A percentile compares a stretch with the other conserved stretches of the same genome.
Evolutionary conservation across 1,140 invertebrate genomes (phyloP).

Genomic region (Nasonia giraulti): DNA sequence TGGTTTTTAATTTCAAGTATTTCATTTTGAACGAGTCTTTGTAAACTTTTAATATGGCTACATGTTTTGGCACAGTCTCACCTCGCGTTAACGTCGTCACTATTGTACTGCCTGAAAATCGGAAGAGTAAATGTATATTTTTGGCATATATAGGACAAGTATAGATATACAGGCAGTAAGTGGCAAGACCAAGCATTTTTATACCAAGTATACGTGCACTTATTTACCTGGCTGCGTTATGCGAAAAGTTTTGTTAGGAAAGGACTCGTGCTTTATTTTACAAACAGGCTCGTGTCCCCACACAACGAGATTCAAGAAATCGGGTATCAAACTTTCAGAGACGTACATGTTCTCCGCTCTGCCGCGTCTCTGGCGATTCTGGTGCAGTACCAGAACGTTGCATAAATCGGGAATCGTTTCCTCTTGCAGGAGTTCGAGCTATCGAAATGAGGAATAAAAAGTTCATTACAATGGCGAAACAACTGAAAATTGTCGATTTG

Average conservation of each 20-base stretch:
- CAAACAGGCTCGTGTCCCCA: constrained; percentile 99
- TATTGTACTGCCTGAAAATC: neutral
- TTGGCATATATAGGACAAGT: too few species aligned
- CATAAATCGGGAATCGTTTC: neutral
- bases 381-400: neutral
- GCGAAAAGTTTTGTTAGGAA: constrained; percentile 79
- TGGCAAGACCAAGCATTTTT: too few species aligned
- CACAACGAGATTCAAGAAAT: constrained; percentile 93
- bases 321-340: constrained; percentile 87
- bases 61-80: constrained; percentile 79
- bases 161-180: too few species aligned
- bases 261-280: constrained; percentile 82
- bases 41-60: constrained; percentile 86
- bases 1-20: constrained; percentile 85
- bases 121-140: too few species aligned
- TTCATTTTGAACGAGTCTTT: constrained; percentile 82
- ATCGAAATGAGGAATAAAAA: neutral
- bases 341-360: constrained; percentile 87
- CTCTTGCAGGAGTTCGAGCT: neutral
- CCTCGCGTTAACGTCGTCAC: neutral
- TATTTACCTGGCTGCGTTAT: constrained; percentile 89
- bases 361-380: constrained; percentile 26
- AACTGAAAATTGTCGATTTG: neutral
- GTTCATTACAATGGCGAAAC: neutral
- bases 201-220: too few species aligned